Conservation (phyloP, 1,140 invertebrate species). For the Eumaeus atala region DNA sequence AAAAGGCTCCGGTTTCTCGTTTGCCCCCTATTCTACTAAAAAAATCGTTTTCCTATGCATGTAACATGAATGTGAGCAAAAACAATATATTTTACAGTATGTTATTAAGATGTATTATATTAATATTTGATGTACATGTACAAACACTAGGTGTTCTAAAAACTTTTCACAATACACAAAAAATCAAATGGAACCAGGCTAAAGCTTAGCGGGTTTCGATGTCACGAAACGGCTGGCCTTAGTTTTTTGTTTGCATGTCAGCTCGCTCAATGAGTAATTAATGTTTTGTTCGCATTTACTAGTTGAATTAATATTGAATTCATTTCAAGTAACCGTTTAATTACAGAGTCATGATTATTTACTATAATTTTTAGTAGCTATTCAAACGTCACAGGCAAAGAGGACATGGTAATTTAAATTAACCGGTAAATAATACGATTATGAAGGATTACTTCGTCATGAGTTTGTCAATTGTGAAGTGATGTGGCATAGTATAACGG, state of each 20-base stretch:
- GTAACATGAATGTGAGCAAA: too few relatives aligned
- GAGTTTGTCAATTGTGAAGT: too few relatives aligned
- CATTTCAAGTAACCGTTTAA: neutral
- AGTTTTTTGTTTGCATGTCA: constrained; percentile 24
- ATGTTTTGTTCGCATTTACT: constrained; percentile 14
- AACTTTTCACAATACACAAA: constrained; percentile 15
- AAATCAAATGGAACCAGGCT: constrained; percentile 34
- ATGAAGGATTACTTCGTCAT: too few relatives aligned
- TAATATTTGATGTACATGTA: neutral
- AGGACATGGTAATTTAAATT: too few relatives aligned
- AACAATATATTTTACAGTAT: too few relatives aligned
- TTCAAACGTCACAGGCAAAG: neutral
- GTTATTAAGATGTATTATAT: too few relatives aligned
- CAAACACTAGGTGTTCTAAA: constrained; percentile 8
- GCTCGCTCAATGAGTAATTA: constrained; percentile 16
- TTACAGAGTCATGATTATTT: neutral
- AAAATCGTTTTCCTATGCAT: too few relatives aligned
- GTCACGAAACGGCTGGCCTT: constrained; percentile 29
- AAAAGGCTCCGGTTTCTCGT: too few relatives aligned
- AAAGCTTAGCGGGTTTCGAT: constrained; percentile 34
- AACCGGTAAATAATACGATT: too few relatives aligned
- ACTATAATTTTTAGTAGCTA: neutral
- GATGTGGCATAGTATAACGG: too few relatives aligned
- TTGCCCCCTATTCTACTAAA: too few relatives aligned
- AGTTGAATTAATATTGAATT: neutral